A percentile compares a stretch with the other conserved stretches of the same genome.
Evolutionary conservation across 2,797 vertebrate species (phyloP).

Genomic region (Triplophysa yarkandensis): DNA sequence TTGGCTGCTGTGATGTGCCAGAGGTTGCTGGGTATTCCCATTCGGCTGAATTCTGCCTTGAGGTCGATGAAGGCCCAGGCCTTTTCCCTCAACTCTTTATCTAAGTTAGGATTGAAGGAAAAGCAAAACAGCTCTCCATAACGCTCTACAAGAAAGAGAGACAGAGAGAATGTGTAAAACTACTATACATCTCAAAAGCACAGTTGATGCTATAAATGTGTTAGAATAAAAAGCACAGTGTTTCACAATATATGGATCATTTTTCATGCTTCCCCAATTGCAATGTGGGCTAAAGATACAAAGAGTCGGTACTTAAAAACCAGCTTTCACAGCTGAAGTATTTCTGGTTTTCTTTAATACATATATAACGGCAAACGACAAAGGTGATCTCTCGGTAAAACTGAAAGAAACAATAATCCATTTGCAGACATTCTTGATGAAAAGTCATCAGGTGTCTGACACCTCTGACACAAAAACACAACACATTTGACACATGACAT

Average conservation of each 20-base stretch:
- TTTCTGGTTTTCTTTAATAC: neutral
- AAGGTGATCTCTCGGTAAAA: too few relatives aligned
- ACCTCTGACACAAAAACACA: too few relatives aligned
- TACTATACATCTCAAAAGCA: neutral
- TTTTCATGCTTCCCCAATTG: neutral
- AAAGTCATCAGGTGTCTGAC: too few relatives aligned
- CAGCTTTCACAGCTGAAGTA: neutral
- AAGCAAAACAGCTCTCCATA: slow-evolving; percentile 96
- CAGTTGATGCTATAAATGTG: neutral
- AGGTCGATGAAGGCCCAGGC: slow-evolving; percentile 88
- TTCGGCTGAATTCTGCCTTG: slow-evolving; percentile 84
- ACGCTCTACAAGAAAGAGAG: slow-evolving; percentile 76
- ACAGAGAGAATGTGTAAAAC: neutral
- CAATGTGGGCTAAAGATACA: neutral
- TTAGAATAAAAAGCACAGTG: neutral
- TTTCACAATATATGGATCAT: slow-evolving; percentile 1
- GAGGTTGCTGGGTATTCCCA: slow-evolving; percentile 88
- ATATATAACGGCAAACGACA: too few relatives aligned
- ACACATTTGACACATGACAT: too few relatives aligned
- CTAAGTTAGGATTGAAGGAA: slow-evolving; percentile 91
- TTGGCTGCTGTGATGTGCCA: slow-evolving; percentile 91
- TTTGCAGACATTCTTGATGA: too few relatives aligned
- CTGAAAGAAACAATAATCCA: too few relatives aligned
- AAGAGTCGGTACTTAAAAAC: neutral
- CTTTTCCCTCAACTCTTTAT: slow-evolving; percentile 86